Evolutionary conservation across 1,140 invertebrate species (phyloP), one percentile per base, ranked within the genome.

Genomic region (Oryctes rhinoceros): DNA sequence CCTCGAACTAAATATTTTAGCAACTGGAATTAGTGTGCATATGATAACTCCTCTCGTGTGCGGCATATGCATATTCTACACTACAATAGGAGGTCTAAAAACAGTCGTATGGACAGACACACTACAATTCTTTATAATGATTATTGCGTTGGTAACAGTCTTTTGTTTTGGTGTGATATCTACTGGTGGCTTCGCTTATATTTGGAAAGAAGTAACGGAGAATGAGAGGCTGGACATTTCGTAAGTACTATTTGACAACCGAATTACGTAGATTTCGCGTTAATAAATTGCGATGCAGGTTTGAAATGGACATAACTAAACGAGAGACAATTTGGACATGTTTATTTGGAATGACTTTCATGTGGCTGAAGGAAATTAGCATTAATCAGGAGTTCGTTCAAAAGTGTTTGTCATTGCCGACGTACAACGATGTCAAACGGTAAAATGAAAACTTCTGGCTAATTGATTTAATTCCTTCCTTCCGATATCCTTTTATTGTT

Each of bases 71-170:
- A 93, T 94, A 4, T 93, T 80, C 67, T 80, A 95, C 82, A 94
- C 94, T 7, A 91, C 92, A 15, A 85, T 95, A 47, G 93, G 93
- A 53, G 93, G 94, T 0, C 87, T 94, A 80, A 91, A 93, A 86
- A 93, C 93, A 7, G 92, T 94, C 39, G 90, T 94, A 77, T 91
- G 91, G 89, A 91, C 93, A 11, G 93, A 94, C 79, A 91, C 92
- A 0, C 87, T 94, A 48, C 94, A 94, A 81, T 89, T 91, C 35
- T 87, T 90, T 74, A 87, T 94, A n/a, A 94, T 94, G 83, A 86
- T 93, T 74, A 90, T 90, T 53, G 91, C 93, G 30, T 90, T 94
- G 11, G 85, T 93, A 0, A 87, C 89, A 4, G 89, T 95, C 67
- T 85, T 91, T 18, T 87, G 92, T 59, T 89, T 93, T 76, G 94